Conservation (phyloP, 2,797 vertebrate genomes). For the Muraenolepis orangiensis region DNA sequence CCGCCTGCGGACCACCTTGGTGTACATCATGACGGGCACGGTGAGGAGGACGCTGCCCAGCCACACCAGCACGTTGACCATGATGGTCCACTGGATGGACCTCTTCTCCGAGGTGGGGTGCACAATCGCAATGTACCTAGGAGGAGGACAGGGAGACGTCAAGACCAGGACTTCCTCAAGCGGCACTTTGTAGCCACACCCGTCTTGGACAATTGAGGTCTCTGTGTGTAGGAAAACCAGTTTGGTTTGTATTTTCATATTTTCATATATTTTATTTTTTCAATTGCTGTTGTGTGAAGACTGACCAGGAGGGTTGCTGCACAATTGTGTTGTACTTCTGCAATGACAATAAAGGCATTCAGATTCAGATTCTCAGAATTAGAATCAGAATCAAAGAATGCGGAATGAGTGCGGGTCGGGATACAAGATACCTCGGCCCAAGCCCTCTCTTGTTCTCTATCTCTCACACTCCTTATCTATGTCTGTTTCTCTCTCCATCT, state of each 20-base stretch:
- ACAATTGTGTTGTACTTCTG: too few species aligned
- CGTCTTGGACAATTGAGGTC: neutral
- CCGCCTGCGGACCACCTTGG: slow-evolving; percentile 63
- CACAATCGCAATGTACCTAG: slow-evolving; percentile 78
- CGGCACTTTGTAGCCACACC: neutral
- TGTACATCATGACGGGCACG: slow-evolving; percentile 78
- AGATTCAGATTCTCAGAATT: too few species aligned
- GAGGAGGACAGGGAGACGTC: neutral
- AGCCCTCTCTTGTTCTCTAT: too few species aligned
- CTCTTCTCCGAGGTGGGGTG: slow-evolving; percentile 77
- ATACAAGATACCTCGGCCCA: too few species aligned
- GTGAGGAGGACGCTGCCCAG: slow-evolving; percentile 77
- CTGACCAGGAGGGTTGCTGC: too few species aligned
- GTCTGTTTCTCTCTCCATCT: neutral
- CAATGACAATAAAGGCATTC: too few species aligned
- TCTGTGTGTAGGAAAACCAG: neutral
- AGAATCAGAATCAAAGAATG: too few species aligned
- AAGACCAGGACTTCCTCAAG: neutral
- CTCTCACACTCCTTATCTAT: neutral
- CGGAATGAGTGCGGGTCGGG: too few species aligned
- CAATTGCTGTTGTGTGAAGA: too few species aligned
- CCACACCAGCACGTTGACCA: slow-evolving; percentile 80
- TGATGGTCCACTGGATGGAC: slow-evolving; percentile 76
- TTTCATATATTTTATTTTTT: too few species aligned
- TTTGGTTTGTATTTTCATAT: too few species aligned